Conservation (phyloP, 2,113 vertebrate genomes). For the Gymnobelideus leadbeateri region DNA sequence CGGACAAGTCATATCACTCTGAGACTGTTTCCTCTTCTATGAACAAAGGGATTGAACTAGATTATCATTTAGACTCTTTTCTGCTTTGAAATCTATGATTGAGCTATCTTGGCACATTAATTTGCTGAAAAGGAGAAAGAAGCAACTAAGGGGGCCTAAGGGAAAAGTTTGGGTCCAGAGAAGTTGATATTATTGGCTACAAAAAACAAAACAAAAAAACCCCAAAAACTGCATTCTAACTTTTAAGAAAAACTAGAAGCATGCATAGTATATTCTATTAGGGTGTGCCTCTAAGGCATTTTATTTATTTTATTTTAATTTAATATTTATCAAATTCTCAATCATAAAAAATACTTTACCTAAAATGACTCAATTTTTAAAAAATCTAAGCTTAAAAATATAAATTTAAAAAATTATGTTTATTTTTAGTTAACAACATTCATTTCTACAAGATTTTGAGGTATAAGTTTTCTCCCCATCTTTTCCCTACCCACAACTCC, state of each 20-base stretch:
- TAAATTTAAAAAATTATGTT: not conserved
- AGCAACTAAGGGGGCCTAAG: not conserved
- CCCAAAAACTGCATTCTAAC: no score
- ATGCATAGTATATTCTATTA: not conserved
- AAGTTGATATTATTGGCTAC: not conserved
- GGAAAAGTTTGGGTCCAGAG: conserved; percentile 23
- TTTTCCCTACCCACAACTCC: no score
- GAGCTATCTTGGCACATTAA: no score
- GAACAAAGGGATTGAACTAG: no score
- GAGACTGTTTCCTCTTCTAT: no score
- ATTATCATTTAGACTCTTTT: no score
- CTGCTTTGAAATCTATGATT: no score
- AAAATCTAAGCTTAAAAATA: not conserved
- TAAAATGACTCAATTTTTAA: not conserved
- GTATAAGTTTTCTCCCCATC: no score
- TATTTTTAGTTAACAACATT: no score
- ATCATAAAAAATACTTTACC: not conserved
- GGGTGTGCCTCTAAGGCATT: not conserved
- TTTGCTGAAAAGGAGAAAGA: not conserved
- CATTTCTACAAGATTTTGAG: no score
- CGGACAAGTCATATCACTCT: no score
- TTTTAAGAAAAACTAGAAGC: not conserved
- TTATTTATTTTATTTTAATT: not conserved
- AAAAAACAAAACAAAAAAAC: no score
- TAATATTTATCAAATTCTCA: not conserved